Evolutionary conservation across 2,888 invertebrate genomes (phyloP).

Genomic region (Eucera pruinosa): DNA sequence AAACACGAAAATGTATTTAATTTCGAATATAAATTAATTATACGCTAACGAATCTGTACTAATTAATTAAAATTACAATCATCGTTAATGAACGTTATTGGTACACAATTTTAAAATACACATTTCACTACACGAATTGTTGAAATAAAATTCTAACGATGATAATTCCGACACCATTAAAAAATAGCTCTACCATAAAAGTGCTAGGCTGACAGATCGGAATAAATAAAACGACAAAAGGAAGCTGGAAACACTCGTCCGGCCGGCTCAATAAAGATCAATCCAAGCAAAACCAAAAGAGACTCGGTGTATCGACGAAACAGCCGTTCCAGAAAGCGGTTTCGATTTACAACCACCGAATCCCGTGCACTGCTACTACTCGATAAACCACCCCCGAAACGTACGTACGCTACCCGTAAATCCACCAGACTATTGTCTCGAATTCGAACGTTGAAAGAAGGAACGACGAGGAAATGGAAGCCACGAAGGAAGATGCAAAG

Average conservation of each 20-base stretch:
- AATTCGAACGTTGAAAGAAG: slow-evolving; percentile 22
- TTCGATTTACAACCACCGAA: slow-evolving; percentile 42
- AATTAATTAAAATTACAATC: too few species aligned
- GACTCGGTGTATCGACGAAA: slow-evolving; percentile 22
- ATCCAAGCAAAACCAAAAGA: slow-evolving; percentile 24
- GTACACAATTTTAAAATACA: too few species aligned
- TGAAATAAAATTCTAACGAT: too few species aligned
- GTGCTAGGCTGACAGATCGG: background rate
- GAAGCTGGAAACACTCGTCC: slow-evolving; percentile 3
- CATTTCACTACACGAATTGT: too few species aligned
- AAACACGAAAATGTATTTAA: too few species aligned
- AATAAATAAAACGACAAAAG: slow-evolving; percentile 8
- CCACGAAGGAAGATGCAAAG: background rate
- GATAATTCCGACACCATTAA: too few species aligned
- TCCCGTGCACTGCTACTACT: slow-evolving; percentile 26
- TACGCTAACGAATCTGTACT: too few species aligned
- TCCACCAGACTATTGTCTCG: slow-evolving; percentile 43
- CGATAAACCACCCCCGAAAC: slow-evolving; percentile 45
- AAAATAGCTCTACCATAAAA: background rate
- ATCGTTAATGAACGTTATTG: too few species aligned
- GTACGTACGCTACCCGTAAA: slow-evolving; percentile 37
- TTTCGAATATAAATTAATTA: too few species aligned
- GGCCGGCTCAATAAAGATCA: slow-evolving; percentile 29
- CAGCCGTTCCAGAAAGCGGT: slow-evolving; percentile 28
- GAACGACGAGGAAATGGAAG: background rate